Percentiles rank a stretch among this genome's conserved stretches.
Conservation (phyloP, 2,113 vertebrate genomes). For the Seriola rivoliana region DNA sequence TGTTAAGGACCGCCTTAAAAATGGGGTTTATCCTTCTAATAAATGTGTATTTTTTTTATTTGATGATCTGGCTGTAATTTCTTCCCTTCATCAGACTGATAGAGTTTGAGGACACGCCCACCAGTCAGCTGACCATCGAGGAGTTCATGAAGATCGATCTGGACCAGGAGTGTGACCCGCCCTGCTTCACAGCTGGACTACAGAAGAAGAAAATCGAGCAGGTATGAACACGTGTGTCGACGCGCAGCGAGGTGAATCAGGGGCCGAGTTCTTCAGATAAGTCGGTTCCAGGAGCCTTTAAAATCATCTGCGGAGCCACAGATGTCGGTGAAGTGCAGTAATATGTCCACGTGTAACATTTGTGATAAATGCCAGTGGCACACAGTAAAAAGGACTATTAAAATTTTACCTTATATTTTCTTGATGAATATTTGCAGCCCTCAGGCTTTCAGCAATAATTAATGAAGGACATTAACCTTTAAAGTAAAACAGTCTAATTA, state of each 20-base stretch:
- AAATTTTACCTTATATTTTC: constrained; percentile 10
- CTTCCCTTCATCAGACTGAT: constrained; percentile 84
- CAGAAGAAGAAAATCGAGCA: constrained; percentile 88
- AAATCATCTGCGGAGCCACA: too few species aligned
- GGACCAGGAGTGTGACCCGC: constrained; percentile 95
- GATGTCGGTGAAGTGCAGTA: too few species aligned
- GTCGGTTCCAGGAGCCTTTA: too few species aligned
- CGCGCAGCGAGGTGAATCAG: background rate
- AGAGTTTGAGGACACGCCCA: constrained; percentile 97
- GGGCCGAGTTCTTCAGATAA: too few species aligned
- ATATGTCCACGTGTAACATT: too few species aligned
- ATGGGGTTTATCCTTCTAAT: too few species aligned
- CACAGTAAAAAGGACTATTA: constrained; percentile 7
- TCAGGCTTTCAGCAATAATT: constrained; percentile 11
- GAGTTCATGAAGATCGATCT: constrained; percentile 96
- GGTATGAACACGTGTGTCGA: constrained; percentile 75
- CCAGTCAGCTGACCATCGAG: constrained; percentile 95
- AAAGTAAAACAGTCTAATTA: constrained; percentile 16
- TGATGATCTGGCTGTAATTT: background rate
- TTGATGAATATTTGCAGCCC: constrained; percentile 15
- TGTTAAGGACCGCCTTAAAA: too few species aligned
- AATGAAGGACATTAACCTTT: constrained; percentile 32
- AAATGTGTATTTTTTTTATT: too few species aligned
- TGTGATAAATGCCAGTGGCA: too few species aligned
- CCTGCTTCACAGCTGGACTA: constrained; percentile 91